phyloP scores from a whole-genome alignment of 2,113 vertebrate species.

The Riparia riparia region DNA sequence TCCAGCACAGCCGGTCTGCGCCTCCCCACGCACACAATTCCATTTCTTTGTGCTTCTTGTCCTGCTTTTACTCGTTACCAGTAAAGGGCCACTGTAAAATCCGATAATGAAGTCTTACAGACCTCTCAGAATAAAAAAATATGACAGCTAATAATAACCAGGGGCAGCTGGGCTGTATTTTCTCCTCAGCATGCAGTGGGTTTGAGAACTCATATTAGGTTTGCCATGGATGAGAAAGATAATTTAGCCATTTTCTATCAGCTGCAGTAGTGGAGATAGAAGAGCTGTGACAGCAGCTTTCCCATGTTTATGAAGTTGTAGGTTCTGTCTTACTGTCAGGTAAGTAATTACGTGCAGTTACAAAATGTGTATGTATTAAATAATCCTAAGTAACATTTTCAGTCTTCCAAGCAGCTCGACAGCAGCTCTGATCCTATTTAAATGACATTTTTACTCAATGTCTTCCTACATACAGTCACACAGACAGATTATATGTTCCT shows the following conservation, averaged over 20 bases:
- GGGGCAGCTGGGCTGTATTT: conserved; percentile 41
- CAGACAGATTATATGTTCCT: not conserved
- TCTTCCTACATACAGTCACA: not conserved
- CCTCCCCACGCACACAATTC: not conserved
- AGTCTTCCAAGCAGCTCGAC: not conserved
- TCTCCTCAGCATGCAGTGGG: conserved; percentile 32
- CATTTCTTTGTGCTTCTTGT: not conserved
- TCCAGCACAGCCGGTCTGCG: not conserved
- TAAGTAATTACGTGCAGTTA: not conserved
- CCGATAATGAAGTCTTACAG: conserved; percentile 36
- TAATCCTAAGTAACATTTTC: not conserved
- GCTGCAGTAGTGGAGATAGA: not conserved
- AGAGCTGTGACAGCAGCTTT: not conserved
- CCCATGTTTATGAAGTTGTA: conserved; percentile 9
- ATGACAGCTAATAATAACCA: conserved; percentile 32
- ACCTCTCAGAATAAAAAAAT: conserved; percentile 10
- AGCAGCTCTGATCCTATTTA: not conserved
- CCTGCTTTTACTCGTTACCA: not conserved
- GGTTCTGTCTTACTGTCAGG: not conserved
- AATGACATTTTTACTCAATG: not conserved
- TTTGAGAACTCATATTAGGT: not conserved
- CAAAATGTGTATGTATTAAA: not conserved
- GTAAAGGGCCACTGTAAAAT: conserved; percentile 15
- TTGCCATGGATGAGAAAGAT: not conserved
- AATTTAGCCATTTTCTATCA: conserved; percentile 8